Conservation (phyloP, 2,797 vertebrate genomes). For the Megaceryle alcyon region DNA sequence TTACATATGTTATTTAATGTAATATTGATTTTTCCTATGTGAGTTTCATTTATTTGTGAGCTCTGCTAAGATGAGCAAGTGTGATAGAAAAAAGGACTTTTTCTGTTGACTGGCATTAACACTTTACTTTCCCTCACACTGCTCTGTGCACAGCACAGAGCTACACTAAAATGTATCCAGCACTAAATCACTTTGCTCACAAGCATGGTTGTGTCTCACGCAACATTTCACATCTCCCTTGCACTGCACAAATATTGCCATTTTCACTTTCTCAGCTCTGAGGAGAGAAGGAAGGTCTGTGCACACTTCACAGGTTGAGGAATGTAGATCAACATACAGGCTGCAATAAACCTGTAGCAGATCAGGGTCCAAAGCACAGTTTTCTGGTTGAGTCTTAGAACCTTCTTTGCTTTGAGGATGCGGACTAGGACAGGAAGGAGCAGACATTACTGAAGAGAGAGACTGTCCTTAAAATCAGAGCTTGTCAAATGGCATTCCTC, state of each 20-base stretch:
- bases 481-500: neutral
- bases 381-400: neutral
- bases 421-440: neutral
- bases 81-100: neutral
- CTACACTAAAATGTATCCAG: neutral
- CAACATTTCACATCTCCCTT: neutral
- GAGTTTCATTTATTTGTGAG: constrained; percentile 23
- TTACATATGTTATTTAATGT: neutral
- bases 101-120: constrained; percentile 3
- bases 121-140: neutral
- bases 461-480: neutral
- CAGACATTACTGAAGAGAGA: neutral
- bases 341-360: neutral
- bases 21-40: constrained; percentile 44
- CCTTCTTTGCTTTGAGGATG: neutral
- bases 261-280: neutral
- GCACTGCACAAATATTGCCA: neutral
- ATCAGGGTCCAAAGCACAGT: neutral
- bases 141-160: neutral
- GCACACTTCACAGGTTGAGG: too few species aligned
- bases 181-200: neutral
- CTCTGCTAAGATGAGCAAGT: neutral
- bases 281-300: neutral
- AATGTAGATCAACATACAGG: fast-evolving
- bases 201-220: fast-evolving